Conservation (phyloP, 2,113 vertebrate species). For the Perca schrenkii region DNA sequence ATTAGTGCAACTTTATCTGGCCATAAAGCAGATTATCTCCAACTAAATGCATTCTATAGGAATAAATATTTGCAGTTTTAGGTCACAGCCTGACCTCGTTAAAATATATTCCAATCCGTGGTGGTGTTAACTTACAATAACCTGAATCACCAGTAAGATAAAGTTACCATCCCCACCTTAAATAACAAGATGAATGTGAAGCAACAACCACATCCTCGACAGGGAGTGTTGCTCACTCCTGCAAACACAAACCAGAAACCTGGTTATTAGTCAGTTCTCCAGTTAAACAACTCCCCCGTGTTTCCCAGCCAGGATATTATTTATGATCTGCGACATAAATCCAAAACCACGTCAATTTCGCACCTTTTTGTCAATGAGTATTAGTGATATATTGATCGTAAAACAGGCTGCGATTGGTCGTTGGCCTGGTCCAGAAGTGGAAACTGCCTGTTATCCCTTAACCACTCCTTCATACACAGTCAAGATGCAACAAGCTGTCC, state of each 20-base stretch:
- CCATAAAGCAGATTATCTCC: too few relatives aligned
- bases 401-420: background rate
- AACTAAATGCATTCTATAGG: too few relatives aligned
- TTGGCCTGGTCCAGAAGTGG: background rate
- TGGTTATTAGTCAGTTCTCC: background rate
- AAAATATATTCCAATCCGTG: too few relatives aligned
- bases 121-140: background rate
- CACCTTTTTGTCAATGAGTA: background rate
- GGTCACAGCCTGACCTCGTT: too few relatives aligned
- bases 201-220: constrained; percentile 6
- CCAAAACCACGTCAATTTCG: background rate
- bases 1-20: too few relatives aligned
- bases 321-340: background rate
- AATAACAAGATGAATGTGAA: background rate
- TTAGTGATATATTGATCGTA: background rate
- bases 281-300: background rate
- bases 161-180: background rate
- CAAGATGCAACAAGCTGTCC: background rate
- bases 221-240: constrained; percentile 28
- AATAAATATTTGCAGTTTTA: too few relatives aligned
- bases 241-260: constrained; percentile 1
- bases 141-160: background rate
- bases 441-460: background rate
- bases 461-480: background rate
- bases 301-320: background rate